phyloP scores from a whole-genome alignment of 2,888 invertebrate genomes.

The Cantharis nigra region DNA sequence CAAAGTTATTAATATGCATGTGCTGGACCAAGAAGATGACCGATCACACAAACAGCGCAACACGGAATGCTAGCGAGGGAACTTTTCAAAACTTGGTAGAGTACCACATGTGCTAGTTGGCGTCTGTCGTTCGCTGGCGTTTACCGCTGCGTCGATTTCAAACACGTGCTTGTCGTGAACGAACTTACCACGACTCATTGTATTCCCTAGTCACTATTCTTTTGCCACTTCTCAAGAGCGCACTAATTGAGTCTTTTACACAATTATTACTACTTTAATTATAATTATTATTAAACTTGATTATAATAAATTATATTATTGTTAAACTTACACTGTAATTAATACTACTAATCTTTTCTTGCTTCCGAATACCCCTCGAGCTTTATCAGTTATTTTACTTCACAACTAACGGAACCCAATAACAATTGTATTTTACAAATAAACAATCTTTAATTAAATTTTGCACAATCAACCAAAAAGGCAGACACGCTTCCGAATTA shows the following conservation, averaged over 20 bases:
- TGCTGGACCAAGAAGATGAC: constrained; percentile 35
- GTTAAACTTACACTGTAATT: background rate
- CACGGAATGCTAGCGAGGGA: constrained; percentile 36
- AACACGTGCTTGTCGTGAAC: constrained; percentile 21
- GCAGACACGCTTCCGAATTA: background rate
- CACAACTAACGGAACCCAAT: background rate
- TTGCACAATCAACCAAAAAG: background rate
- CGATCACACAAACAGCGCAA: constrained; percentile 37
- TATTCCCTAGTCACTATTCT: background rate
- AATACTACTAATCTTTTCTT: background rate
- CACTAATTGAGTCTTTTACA: background rate
- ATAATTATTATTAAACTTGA: background rate
- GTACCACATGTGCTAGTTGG: constrained; percentile 32
- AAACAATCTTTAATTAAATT: background rate
- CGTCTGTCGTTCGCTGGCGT: constrained; percentile 26
- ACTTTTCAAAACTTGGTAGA: constrained; percentile 34
- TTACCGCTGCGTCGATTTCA: constrained; percentile 28
- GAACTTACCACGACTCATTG: constrained; percentile 8
- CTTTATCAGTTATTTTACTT: background rate
- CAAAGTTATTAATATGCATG: constrained; percentile 24
- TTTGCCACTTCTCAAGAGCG: background rate
- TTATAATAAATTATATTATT: background rate
- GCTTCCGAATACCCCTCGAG: background rate
- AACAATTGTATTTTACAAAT: background rate
- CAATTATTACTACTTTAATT: background rate